Conservation (phyloP, 2,888 invertebrate species). For the Pilophorus perplexus region DNA sequence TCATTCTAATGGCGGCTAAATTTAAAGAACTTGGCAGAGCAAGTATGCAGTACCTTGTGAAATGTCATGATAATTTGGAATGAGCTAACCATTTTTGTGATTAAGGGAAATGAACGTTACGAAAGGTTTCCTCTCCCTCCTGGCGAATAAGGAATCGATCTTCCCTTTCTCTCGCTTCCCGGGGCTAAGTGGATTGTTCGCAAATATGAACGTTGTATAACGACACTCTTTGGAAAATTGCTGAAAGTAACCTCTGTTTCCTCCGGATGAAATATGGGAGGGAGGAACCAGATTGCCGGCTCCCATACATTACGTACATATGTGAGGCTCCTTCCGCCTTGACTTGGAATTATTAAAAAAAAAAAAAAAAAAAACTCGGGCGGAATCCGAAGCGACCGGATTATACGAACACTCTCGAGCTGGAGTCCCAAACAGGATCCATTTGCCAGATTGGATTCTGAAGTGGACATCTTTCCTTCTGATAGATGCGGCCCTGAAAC, state of each 20-base stretch:
- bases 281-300: constrained; percentile 27
- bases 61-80: too few species aligned
- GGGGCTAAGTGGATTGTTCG: constrained; percentile 25
- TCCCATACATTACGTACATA: constrained; percentile 32
- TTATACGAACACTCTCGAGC: not conserved
- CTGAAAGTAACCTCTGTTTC: constrained; percentile 6
- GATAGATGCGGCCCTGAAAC: constrained; percentile 30
- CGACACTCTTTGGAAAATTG: constrained; percentile 1
- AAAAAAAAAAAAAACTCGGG: not conserved
- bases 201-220: constrained; percentile 18
- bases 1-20: too few species aligned
- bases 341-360: constrained; percentile 10
- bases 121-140: too few species aligned
- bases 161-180: too few species aligned
- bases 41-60: too few species aligned
- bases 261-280: not conserved
- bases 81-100: too few species aligned
- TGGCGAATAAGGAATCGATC: too few species aligned
- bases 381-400: not conserved
- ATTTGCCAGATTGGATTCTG: constrained; percentile 38
- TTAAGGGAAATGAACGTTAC: too few species aligned
- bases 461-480: constrained; percentile 15
- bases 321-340: constrained; percentile 15
- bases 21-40: too few species aligned
- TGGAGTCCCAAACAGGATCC: constrained; percentile 1